Percentiles rank a stretch among this genome's conserved stretches.
These are phyloP conservation scores for Xanthorhoe designata DNA, from an alignment of 2,888 invertebrate genomes.

Conservation along the genomic window DNA sequence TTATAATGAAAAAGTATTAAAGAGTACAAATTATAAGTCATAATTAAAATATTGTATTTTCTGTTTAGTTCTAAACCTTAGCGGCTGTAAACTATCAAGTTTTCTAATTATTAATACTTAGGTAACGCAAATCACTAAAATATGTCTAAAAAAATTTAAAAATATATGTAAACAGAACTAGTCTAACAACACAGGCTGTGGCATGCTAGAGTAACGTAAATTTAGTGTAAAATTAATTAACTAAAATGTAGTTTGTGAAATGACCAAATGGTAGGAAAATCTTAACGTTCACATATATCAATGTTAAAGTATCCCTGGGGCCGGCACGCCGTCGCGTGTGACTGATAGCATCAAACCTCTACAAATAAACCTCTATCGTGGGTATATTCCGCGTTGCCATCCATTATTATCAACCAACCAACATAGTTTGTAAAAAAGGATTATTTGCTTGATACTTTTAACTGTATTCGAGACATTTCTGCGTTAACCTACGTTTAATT, in stretches of 20 bases:
- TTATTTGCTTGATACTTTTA: too few relatives aligned
- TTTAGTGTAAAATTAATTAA: constrained; percentile 27
- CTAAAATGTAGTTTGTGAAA: constrained; percentile 35
- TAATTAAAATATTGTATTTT: background rate
- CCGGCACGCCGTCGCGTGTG: constrained; percentile 22
- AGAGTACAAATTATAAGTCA: background rate
- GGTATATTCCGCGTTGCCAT: background rate
- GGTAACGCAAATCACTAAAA: constrained; percentile 5
- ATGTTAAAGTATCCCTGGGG: constrained; percentile 32
- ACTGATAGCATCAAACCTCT: constrained; percentile 1
- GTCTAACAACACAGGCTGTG: constrained; percentile 43
- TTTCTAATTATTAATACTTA: background rate
- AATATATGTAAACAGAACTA: constrained; percentile 22
- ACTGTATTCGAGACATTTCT: too few relatives aligned
- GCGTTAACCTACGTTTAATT: too few relatives aligned
- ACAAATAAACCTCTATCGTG: background rate
- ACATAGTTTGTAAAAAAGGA: too few relatives aligned
- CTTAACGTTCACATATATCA: constrained; percentile 30
- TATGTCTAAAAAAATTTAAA: constrained; percentile 3
- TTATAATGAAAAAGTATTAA: too few relatives aligned
- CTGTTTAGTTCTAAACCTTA: background rate
- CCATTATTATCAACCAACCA: too few relatives aligned
- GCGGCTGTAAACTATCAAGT: background rate
- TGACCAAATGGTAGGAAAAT: constrained; percentile 37
- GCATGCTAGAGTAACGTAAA: constrained; percentile 35